Percentiles rank a stretch among this genome's conserved stretches.
Conservation (phyloP, 2,113 vertebrate genomes). For the Miniopterus natalensis region DNA sequence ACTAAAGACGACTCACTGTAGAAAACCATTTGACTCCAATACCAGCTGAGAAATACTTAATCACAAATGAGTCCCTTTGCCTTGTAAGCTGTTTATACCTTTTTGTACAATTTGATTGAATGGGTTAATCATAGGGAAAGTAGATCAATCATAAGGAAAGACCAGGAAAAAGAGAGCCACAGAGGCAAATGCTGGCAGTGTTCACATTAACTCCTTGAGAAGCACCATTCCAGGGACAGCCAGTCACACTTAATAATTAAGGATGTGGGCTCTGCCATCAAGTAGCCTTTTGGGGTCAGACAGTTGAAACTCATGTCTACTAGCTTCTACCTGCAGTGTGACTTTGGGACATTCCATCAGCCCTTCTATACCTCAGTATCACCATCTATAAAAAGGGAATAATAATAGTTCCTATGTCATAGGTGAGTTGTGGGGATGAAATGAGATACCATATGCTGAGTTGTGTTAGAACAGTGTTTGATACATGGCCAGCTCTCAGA, state of each 20-base stretch:
- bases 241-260: background rate
- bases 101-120: constrained; percentile 23
- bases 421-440: background rate
- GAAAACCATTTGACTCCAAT: background rate
- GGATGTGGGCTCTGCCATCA: background rate
- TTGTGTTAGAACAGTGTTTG: background rate
- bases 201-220: background rate
- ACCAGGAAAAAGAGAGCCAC: background rate
- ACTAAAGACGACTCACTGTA: background rate
- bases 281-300: background rate
- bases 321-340: background rate
- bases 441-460: background rate
- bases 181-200: background rate
- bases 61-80: background rate
- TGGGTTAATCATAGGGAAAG: background rate
- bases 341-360: background rate
- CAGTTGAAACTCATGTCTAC: background rate
- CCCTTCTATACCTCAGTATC: background rate
- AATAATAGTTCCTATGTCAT: background rate
- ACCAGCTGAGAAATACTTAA: background rate
- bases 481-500: background rate
- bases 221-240: background rate
- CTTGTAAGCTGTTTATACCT: background rate
- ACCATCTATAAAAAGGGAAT: background rate
- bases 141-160: background rate